phyloP scores from a whole-genome alignment of 2,797 vertebrate genomes.

The Bovichtus diacanthus region DNA sequence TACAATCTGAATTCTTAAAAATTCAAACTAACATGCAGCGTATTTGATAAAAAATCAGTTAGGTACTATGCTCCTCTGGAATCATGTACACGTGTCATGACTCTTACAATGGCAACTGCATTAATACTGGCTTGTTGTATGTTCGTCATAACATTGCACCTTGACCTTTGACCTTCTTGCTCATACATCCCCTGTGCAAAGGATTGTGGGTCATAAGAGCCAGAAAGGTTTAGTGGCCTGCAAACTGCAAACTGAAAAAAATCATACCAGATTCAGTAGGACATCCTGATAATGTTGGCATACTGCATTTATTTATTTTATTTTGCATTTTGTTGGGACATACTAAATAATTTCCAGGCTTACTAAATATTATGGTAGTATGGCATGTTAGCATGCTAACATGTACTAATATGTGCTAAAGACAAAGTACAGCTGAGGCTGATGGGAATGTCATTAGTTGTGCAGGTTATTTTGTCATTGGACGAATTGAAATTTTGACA shows the following conservation, averaged over 20 bases:
- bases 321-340: too few species aligned
- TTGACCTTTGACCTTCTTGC: too few species aligned
- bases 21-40: neutral
- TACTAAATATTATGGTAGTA: too few species aligned
- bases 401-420: neutral
- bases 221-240: too few species aligned
- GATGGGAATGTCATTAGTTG: neutral
- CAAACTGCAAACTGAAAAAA: too few species aligned
- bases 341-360: too few species aligned
- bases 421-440: conserved; percentile 3
- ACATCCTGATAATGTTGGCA: too few species aligned
- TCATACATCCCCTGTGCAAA: too few species aligned
- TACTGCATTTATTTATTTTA: too few species aligned
- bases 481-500: neutral
- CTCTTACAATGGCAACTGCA: neutral
- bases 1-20: neutral
- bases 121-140: neutral
- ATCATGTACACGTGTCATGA: neutral
- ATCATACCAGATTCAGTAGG: too few species aligned
- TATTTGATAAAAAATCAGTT: neutral
- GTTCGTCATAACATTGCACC: too few species aligned
- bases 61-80: neutral
- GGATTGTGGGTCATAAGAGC: too few species aligned
- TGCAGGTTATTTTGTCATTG: neutral
- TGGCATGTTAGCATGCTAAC: neutral